phyloP scores from a whole-genome alignment of 2,797 vertebrate species.

The Selene dorsalis region DNA sequence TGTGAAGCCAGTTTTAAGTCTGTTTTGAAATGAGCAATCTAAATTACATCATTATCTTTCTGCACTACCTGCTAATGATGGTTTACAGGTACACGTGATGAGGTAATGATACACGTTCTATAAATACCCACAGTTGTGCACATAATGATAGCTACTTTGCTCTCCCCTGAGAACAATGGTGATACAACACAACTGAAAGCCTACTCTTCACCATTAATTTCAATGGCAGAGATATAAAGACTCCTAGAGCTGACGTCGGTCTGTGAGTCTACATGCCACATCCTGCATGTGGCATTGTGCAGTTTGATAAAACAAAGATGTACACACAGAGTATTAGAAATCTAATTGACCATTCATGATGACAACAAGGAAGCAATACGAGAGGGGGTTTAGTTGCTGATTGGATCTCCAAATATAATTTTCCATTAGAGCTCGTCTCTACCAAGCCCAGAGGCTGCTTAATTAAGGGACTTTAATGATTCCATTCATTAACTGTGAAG shows the following conservation, averaged over 20 bases:
- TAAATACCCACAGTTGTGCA: conserved; percentile 34
- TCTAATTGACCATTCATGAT: conserved; percentile 24
- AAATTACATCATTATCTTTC: not conserved
- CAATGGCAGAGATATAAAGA: not conserved
- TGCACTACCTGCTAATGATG: conserved; percentile 22
- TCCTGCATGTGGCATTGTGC: not conserved
- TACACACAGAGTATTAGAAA: too few species aligned
- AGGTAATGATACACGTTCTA: conserved; percentile 45
- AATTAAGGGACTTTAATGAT: conserved; percentile 75
- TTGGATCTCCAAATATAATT: conserved; percentile 78
- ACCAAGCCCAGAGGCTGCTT: conserved; percentile 72
- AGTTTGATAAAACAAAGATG: too few species aligned
- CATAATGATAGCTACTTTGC: conserved; percentile 27
- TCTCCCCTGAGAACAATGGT: not conserved
- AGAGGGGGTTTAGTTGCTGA: conserved; percentile 32
- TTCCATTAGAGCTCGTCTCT: conserved; percentile 71
- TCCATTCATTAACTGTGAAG: conserved; percentile 71
- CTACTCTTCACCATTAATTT: not conserved
- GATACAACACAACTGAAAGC: not conserved
- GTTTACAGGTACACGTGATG: conserved; percentile 27
- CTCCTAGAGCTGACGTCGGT: conserved; percentile 1
- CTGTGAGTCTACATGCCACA: not conserved
- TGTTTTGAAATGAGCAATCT: not conserved
- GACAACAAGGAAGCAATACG: conserved; percentile 57
- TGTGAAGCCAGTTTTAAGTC: not conserved